Percentiles rank a stretch among this genome's conserved stretches.
phyloP scores from a whole-genome alignment of 2,888 invertebrate species.

The Eristalis arbustorum region DNA sequence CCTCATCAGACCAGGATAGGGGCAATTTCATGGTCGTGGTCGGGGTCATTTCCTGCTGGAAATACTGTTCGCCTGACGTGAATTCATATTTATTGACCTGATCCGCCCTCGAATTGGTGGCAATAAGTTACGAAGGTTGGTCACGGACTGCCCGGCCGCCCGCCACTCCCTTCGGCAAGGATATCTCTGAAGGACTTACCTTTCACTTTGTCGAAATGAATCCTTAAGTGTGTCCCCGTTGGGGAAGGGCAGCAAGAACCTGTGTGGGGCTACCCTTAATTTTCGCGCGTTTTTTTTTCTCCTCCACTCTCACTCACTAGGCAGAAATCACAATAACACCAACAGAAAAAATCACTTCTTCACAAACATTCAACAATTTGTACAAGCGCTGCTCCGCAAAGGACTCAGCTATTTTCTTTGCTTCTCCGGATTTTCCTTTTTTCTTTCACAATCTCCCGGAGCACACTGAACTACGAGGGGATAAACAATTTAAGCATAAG shows the following conservation, averaged over 20 bases:
- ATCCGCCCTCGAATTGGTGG: constrained; percentile 27
- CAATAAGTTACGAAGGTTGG: constrained; percentile 40
- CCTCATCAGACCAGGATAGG: background rate
- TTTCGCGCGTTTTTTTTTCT: constrained; percentile 21
- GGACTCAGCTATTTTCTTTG: background rate
- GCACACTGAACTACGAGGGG: background rate
- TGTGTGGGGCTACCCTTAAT: background rate
- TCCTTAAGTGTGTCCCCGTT: background rate
- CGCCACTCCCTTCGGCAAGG: background rate
- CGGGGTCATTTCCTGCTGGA: background rate
- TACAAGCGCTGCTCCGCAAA: constrained; percentile 8
- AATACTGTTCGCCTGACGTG: background rate
- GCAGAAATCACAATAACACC: background rate
- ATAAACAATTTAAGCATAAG: constrained; percentile 6
- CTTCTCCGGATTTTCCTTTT: background rate
- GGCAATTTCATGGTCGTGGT: background rate
- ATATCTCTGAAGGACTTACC: background rate
- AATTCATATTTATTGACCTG: constrained; percentile 21
- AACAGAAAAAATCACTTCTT: constrained; percentile 38
- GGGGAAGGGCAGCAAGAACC: background rate
- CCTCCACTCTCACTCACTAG: background rate
- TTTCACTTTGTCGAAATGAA: background rate
- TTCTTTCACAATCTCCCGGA: background rate
- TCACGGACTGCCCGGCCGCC: background rate
- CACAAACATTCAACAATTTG: constrained; percentile 63